Evolutionary conservation across 2,888 invertebrate species (phyloP).

Genomic region (Arctia plantaginis): DNA sequence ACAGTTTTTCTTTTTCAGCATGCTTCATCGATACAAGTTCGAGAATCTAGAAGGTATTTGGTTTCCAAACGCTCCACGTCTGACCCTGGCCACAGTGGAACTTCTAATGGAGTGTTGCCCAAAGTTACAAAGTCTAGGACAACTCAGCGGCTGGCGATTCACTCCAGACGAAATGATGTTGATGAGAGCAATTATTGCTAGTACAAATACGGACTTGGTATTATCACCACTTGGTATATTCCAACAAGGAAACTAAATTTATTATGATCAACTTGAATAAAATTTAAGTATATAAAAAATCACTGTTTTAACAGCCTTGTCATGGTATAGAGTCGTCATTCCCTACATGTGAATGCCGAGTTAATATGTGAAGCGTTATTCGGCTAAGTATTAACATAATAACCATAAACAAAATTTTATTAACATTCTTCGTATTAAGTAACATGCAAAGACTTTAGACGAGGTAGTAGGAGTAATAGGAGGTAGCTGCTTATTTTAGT

Average conservation of each 20-base stretch:
- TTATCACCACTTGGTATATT: slow-evolving; percentile 87
- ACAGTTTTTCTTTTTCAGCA: slow-evolving; percentile 66
- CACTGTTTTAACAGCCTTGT: background rate
- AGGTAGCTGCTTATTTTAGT: too few relatives aligned
- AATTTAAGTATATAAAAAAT: background rate
- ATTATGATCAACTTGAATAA: background rate
- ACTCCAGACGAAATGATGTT: slow-evolving; percentile 89
- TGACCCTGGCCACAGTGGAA: slow-evolving; percentile 88
- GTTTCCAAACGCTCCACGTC: slow-evolving; percentile 89
- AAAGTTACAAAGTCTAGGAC: slow-evolving; percentile 88
- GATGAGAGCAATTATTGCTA: slow-evolving; percentile 88
- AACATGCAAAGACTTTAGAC: background rate
- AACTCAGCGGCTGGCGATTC: slow-evolving; percentile 89
- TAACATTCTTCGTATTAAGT: background rate
- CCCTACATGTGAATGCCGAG: background rate
- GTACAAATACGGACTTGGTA: slow-evolving; percentile 89
- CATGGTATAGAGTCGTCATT: background rate
- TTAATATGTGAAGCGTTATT: background rate
- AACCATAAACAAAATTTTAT: background rate
- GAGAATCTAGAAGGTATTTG: slow-evolving; percentile 88
- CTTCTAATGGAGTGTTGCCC: slow-evolving; percentile 89
- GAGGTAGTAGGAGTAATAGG: too few relatives aligned
- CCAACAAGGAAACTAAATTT: slow-evolving; percentile 70
- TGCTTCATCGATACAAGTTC: slow-evolving; percentile 89
- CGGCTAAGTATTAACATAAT: background rate